These are phyloP conservation scores for Lepetodrilus schrolli DNA, from an alignment of 2,888 invertebrate species.

Conservation along the genomic window DNA sequence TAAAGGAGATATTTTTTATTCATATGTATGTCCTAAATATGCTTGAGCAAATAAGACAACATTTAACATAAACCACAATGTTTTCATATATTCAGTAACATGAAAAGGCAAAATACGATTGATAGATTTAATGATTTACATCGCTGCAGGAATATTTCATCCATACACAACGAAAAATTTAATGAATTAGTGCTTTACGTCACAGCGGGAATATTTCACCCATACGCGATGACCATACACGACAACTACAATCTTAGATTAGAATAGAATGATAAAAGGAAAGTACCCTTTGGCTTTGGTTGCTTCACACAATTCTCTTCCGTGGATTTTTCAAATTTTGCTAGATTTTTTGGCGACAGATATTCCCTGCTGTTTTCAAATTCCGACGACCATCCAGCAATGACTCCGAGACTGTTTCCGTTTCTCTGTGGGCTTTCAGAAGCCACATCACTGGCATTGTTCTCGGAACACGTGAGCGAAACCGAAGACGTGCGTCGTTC, in stretches of 20 bases:
- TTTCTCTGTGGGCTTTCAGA: slow-evolving; percentile 35
- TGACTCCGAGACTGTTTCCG: slow-evolving; percentile 64
- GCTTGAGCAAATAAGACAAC: too few relatives aligned
- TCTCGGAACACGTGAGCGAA: not conserved
- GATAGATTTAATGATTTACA: too few relatives aligned
- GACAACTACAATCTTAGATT: not conserved
- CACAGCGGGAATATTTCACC: not conserved
- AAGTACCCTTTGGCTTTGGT: too few relatives aligned
- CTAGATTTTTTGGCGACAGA: not conserved
- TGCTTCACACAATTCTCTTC: too few relatives aligned
- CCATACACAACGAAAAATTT: too few relatives aligned
- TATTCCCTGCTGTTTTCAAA: slow-evolving; percentile 46
- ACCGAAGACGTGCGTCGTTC: not conserved
- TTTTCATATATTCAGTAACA: too few relatives aligned
- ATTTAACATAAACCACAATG: too few relatives aligned
- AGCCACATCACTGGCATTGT: not conserved
- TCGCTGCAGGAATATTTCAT: too few relatives aligned
- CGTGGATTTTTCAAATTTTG: not conserved
- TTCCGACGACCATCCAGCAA: slow-evolving; percentile 67
- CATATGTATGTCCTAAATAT: too few relatives aligned
- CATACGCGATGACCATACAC: not conserved
- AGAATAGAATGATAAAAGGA: not conserved
- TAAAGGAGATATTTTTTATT: too few relatives aligned
- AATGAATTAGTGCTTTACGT: not conserved
- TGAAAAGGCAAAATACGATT: too few relatives aligned